A percentile compares a stretch with the other conserved stretches of the same genome.
phyloP scores from a whole-genome alignment of 2,113 vertebrate species.

The Bombycilla garrulus region DNA sequence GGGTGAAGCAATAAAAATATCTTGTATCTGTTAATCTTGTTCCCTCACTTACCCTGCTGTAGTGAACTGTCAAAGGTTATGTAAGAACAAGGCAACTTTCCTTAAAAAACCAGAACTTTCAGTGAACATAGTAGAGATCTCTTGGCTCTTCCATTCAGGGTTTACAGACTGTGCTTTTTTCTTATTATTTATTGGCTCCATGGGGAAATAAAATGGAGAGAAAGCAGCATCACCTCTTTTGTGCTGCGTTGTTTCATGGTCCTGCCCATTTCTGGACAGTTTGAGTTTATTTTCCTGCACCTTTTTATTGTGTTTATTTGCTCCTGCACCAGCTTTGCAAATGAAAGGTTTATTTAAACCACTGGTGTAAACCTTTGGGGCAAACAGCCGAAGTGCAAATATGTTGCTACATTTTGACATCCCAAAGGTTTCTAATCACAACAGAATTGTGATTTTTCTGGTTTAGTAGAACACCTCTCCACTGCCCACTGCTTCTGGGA shows the following conservation, averaged over 20 bases:
- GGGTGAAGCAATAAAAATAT: slow-evolving; percentile 56
- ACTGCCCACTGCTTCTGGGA: neutral
- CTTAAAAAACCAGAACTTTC: neutral
- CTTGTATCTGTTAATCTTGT: slow-evolving; percentile 56
- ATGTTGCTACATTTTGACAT: neutral
- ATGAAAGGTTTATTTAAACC: neutral
- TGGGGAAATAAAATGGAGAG: neutral
- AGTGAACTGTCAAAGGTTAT: slow-evolving; percentile 27
- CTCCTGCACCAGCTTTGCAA: neutral
- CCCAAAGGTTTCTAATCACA: neutral
- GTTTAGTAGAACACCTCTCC: neutral
- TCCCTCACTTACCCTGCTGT: slow-evolving; percentile 44
- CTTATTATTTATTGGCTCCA: neutral
- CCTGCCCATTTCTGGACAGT: neutral
- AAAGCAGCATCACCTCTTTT: neutral
- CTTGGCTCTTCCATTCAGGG: neutral
- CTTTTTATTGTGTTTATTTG: neutral
- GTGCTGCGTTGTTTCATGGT: neutral
- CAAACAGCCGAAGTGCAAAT: neutral
- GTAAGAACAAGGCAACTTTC: slow-evolving; percentile 34
- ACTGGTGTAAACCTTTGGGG: neutral
- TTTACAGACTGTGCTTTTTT: neutral
- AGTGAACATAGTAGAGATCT: neutral
- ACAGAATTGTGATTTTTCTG: neutral
- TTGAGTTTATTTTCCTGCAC: neutral